A percentile compares a stretch with the other conserved stretches of the same genome.
These are phyloP conservation scores for Drosophila heteroneura DNA, from an alignment of 2,888 invertebrate genomes.

Conservation along the genomic window DNA sequence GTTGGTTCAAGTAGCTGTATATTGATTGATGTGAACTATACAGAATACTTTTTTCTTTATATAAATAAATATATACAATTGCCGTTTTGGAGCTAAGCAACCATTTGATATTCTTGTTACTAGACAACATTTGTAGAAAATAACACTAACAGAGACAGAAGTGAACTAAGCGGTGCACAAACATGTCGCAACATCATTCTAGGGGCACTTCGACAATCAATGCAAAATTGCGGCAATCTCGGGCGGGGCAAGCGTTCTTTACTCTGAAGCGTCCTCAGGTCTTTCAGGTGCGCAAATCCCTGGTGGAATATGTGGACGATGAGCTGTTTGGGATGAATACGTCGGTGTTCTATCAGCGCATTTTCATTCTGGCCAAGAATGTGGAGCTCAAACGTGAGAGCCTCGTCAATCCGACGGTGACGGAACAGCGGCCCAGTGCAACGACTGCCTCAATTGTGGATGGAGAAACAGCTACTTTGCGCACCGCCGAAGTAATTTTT, in stretches of 20 bases:
- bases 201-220: conserved; percentile 11
- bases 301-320: conserved; percentile 71
- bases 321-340: conserved; percentile 63
- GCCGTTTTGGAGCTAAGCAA: conserved; percentile 38
- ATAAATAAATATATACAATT: neutral
- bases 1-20: too few relatives aligned
- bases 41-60: neutral
- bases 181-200: neutral
- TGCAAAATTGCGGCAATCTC: conserved; percentile 1
- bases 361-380: conserved; percentile 75
- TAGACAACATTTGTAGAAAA: conserved; percentile 19
- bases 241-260: conserved; percentile 35
- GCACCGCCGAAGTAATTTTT: neutral
- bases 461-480: conserved; percentile 13
- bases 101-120: conserved; percentile 29
- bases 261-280: conserved; percentile 46
- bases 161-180: neutral
- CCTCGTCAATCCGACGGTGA: neutral
- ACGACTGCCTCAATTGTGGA: neutral
- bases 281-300: conserved; percentile 72
- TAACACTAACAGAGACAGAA: neutral
- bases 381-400: conserved; percentile 14
- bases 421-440: neutral
- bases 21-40: too few relatives aligned
- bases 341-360: conserved; percentile 78